These are phyloP conservation scores for Oscheius sp. DNA, from an alignment of 1,140 invertebrate species.

Conservation along the genomic window DNA sequence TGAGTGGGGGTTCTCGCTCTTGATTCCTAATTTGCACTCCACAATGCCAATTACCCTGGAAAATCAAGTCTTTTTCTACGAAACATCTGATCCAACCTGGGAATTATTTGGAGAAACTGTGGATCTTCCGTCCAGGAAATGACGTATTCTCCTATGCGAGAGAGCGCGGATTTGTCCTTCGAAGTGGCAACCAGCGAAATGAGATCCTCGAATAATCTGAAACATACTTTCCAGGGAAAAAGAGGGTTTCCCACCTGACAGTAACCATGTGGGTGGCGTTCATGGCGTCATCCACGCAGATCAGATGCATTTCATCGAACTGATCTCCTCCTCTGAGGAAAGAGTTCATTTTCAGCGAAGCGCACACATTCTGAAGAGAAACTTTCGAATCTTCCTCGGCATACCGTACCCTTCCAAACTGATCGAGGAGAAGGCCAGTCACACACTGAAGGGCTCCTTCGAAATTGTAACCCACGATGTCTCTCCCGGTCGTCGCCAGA, in stretches of 20 bases:
- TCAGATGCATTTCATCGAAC: neutral
- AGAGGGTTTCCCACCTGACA: neutral
- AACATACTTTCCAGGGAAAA: neutral
- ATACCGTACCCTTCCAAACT: neutral
- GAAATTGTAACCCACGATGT: neutral
- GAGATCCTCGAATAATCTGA: conserved; percentile 11
- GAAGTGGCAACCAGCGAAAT: neutral
- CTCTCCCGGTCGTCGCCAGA: neutral
- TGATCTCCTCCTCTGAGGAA: neutral
- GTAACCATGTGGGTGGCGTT: neutral
- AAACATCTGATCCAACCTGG: neutral
- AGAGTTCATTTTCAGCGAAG: neutral
- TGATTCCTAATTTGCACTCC: neutral
- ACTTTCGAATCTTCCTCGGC: neutral
- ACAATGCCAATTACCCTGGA: neutral
- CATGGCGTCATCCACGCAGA: neutral
- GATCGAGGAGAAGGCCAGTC: neutral
- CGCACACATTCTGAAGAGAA: conserved; percentile 6
- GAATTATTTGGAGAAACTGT: neutral
- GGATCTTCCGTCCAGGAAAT: conserved; percentile 2
- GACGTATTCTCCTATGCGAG: neutral
- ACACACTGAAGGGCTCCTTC: neutral
- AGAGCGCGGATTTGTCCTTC: neutral
- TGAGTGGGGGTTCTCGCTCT: neutral
- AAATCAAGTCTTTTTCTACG: neutral